Base-by-base conservation (phyloP, 2,888 invertebrate genomes). In the Drosophila borealis region DNA sequence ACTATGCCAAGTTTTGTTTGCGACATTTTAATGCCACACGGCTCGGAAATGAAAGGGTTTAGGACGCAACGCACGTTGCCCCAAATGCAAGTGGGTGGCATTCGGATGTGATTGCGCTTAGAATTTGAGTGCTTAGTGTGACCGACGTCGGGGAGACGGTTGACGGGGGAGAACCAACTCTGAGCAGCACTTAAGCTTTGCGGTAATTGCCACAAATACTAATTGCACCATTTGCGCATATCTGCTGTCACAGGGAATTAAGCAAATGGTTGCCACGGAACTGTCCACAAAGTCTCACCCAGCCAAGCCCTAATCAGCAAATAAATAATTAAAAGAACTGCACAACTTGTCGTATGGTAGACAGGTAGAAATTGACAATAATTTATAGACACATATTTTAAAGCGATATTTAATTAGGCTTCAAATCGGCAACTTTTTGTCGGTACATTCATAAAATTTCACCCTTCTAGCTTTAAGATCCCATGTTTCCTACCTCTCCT, bases 141-240 rank as follows among this genome's bases (percentile, higher is more conserved):
- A n/a, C n/a, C n/a, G n/a, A n/a, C n/a, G n/a, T n/a, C n/a, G n/a
- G n/a, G 33, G 5, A 25, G 19, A 5, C 21, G 6, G 9, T 19
- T 1, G 4, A 10, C 8, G 4, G n/a, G 29, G 9, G 29, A 29
- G 25, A 44, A 37, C 46, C 46, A 17, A 36, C 44, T 37, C 44
- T 37, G 6, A 49, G 53, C 34, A 33, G 48, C 55, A 59, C 41
- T 66, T 51, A 59, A 51, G 59, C 66, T 50, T 25, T 51, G 46
- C 41, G 55, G 37, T 46, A 63, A 62, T 56, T 65, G 66, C 53
- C 42, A 14, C 54, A 54, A 48, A 51, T 44, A 45, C 48, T 59
- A 77, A 71, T 71, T 66, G 54, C 42, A 44, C 11, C 46, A 59
- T 71, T 61, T 54, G 37, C 37, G 17, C 10, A 53, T 64, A 74